A percentile compares a stretch with the other conserved stretches of the same genome.
Evolutionary conservation across 2,113 vertebrate genomes (phyloP).

Genomic region (Tapirus terrestris): DNA sequence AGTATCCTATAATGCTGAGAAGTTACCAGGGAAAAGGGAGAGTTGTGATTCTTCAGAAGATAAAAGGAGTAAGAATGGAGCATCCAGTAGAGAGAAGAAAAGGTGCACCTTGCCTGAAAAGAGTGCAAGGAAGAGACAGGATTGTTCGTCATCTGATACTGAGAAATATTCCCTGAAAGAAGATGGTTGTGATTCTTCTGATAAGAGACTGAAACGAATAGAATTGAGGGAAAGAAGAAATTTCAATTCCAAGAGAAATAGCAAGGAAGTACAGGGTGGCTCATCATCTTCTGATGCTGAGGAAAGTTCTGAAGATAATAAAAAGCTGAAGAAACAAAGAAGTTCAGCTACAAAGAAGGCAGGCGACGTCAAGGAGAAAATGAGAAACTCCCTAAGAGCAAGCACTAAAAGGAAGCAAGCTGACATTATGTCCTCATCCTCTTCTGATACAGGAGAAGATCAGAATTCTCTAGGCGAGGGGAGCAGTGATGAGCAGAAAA

Average conservation of each 20-base stretch:
- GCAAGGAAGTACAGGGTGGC: constrained; percentile 79
- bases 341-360: constrained; percentile 79
- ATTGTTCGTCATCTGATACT: constrained; percentile 83
- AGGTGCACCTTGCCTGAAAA: constrained; percentile 81
- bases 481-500: constrained; percentile 95
- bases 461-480: constrained; percentile 89
- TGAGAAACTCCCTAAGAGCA: constrained; percentile 78
- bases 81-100: constrained; percentile 68
- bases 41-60: constrained; percentile 84
- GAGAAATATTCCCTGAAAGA: constrained; percentile 84
- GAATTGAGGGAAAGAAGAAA: constrained; percentile 85
- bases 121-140: constrained; percentile 65
- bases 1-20: constrained; percentile 81
- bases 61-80: constrained; percentile 77
- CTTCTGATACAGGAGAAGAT: constrained; percentile 86
- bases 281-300: constrained; percentile 86
- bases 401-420: constrained; percentile 81
- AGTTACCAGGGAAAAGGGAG: constrained; percentile 73
- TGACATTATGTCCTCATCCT: constrained; percentile 86
- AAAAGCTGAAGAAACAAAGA: constrained; percentile 82
- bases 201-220: constrained; percentile 69
- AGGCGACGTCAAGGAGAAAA: constrained; percentile 82
- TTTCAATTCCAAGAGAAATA: constrained; percentile 84
- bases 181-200: constrained; percentile 78
- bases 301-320: constrained; percentile 85